phyloP scores from a whole-genome alignment of 2,797 vertebrate genomes.

The Oreochromis grahami region DNA sequence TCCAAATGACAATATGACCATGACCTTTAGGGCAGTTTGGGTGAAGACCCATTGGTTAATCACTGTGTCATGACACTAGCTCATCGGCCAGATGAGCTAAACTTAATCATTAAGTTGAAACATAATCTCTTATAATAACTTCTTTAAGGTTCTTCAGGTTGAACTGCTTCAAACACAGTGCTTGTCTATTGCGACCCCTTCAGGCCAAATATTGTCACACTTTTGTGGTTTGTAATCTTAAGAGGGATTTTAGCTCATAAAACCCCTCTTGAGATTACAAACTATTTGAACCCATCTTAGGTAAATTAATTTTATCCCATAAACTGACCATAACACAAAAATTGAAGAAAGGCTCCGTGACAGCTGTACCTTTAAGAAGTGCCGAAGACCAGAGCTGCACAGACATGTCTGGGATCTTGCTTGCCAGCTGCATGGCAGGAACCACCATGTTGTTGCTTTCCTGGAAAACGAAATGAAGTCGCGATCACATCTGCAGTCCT shows the following conservation, averaged over 20 bases:
- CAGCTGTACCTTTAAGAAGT: conserved; percentile 81
- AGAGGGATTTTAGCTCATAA: not conserved
- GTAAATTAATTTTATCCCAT: not conserved
- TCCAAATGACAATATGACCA: not conserved
- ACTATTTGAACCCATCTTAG: not conserved
- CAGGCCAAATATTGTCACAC: not conserved
- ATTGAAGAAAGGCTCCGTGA: not conserved
- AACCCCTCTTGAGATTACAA: not conserved
- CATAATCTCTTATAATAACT: not conserved
- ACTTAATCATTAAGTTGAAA: not conserved
- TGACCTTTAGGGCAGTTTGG: not conserved
- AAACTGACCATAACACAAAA: not conserved
- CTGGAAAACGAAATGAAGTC: conserved; percentile 44
- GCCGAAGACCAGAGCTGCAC: conserved; percentile 92
- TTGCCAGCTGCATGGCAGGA: conserved; percentile 91
- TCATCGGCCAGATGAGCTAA: not conserved
- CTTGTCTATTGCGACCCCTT: conserved; percentile 7
- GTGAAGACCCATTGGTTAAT: not conserved
- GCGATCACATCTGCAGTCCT: not conserved
- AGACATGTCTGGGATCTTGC: conserved; percentile 93
- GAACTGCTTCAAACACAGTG: not conserved
- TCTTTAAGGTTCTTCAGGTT: not conserved
- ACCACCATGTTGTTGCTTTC: conserved; percentile 95
- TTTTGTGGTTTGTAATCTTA: not conserved
- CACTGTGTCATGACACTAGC: not conserved